Evolutionary conservation across 2,113 vertebrate genomes (phyloP).

Genomic region (Prietella phreatophila): DNA sequence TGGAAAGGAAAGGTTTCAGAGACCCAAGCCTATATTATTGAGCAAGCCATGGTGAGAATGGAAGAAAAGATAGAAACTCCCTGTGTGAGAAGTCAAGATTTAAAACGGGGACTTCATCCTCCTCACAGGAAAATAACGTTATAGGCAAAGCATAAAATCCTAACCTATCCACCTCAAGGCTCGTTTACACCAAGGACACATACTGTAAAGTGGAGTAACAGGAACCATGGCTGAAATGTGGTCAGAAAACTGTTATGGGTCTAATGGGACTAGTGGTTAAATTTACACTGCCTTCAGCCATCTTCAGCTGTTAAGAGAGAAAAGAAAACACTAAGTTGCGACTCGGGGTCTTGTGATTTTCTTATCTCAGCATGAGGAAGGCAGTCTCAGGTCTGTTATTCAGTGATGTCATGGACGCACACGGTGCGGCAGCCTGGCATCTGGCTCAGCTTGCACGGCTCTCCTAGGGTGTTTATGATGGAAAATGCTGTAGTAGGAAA

Average conservation of each 20-base stretch:
- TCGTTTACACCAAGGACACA: neutral
- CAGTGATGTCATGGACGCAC: constrained; percentile 2
- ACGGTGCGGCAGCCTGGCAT: neutral
- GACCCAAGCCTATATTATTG: neutral
- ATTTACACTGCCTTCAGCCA: constrained; percentile 6
- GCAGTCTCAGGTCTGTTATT: neutral
- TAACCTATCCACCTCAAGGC: neutral
- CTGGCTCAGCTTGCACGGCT: neutral
- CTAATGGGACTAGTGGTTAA: neutral
- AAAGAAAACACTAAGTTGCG: neutral
- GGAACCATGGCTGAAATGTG: neutral
- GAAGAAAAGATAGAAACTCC: neutral
- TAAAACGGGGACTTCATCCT: no score
- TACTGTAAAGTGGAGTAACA: neutral
- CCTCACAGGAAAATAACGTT: neutral
- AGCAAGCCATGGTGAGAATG: neutral
- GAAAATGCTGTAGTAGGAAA: neutral
- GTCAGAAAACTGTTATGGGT: neutral
- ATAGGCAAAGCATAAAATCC: neutral
- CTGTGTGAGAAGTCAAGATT: neutral
- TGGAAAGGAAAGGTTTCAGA: neutral
- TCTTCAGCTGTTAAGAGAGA: neutral
- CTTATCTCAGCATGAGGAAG: neutral
- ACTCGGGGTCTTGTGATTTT: neutral
- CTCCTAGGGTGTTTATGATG: constrained; percentile 23